Evolutionary conservation across 2,797 vertebrate species (phyloP).

Genomic region (Chlorospingus semifuscus): DNA sequence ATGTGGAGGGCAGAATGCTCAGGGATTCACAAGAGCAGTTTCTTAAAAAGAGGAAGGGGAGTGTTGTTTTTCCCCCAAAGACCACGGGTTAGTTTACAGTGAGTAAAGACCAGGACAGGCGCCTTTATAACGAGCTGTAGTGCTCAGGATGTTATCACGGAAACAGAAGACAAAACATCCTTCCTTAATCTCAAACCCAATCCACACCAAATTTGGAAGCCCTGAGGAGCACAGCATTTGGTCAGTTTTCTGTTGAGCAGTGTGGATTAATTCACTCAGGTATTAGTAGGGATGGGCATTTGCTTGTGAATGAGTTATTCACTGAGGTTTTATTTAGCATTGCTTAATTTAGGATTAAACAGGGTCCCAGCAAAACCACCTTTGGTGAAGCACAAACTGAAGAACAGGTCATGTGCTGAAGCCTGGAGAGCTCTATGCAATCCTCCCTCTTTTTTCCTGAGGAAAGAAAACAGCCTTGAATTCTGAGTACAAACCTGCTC

Average conservation of each 20-base stretch:
- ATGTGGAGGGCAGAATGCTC: neutral
- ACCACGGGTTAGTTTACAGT: conserved; percentile 17
- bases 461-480: neutral
- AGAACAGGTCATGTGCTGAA: neutral
- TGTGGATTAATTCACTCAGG: neutral
- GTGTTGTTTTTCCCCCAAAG: neutral
- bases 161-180: conserved; percentile 72
- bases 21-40: neutral
- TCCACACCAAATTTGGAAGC: neutral
- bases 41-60: conserved; percentile 54
- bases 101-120: neutral
- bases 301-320: neutral
- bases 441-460: neutral
- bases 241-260: neutral
- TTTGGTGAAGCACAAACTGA: neutral
- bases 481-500: neutral
- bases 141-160: conserved; percentile 61
- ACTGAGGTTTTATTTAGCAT: neutral
- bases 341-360: neutral
- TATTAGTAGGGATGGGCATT: neutral
- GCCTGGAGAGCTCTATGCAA: neutral
- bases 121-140: neutral
- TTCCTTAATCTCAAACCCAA: conserved; percentile 58
- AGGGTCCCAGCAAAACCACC: neutral
- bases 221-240: neutral